Percentiles rank a stretch among this genome's conserved stretches.
phyloP scores from a whole-genome alignment of 2,113 vertebrate genomes.

The Pyxicephalus adspersus region DNA sequence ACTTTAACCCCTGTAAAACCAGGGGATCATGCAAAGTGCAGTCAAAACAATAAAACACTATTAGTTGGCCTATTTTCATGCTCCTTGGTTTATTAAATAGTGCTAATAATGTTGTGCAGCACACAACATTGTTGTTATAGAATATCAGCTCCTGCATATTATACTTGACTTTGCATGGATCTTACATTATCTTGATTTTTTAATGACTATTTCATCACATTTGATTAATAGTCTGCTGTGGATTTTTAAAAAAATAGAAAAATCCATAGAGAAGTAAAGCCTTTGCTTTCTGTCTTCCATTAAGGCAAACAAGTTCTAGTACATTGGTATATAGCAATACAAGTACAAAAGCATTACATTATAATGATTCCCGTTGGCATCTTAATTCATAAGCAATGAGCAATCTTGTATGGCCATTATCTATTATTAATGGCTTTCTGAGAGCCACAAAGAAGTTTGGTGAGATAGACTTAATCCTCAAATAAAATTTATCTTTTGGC shows the following conservation, averaged over 20 bases:
- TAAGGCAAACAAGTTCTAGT: conserved; percentile 21
- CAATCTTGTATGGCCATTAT: conserved; percentile 47
- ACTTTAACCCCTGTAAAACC: too few relatives aligned
- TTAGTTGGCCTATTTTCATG: too few relatives aligned
- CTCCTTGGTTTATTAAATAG: too few relatives aligned
- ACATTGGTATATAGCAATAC: conserved; percentile 28
- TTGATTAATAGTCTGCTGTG: neutral
- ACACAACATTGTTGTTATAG: neutral
- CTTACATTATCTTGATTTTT: neutral
- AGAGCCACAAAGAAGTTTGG: conserved; percentile 38
- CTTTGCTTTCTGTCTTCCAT: conserved; percentile 22
- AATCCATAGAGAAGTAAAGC: conserved; percentile 33
- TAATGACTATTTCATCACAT: neutral
- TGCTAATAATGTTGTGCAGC: neutral
- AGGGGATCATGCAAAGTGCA: too few relatives aligned
- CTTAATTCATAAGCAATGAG: conserved; percentile 33
- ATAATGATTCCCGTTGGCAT: conserved; percentile 34
- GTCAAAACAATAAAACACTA: too few relatives aligned
- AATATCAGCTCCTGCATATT: neutral
- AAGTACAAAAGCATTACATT: conserved; percentile 18
- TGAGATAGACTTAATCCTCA: conserved; percentile 62
- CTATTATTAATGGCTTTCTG: conserved; percentile 44
- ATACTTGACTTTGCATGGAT: conserved; percentile 5
- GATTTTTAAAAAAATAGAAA: conserved; percentile 17
- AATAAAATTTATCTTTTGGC: conserved; percentile 73